These are phyloP conservation scores for Eilema caniola DNA, from an alignment of 2,888 invertebrate species.

Conservation along the genomic window DNA sequence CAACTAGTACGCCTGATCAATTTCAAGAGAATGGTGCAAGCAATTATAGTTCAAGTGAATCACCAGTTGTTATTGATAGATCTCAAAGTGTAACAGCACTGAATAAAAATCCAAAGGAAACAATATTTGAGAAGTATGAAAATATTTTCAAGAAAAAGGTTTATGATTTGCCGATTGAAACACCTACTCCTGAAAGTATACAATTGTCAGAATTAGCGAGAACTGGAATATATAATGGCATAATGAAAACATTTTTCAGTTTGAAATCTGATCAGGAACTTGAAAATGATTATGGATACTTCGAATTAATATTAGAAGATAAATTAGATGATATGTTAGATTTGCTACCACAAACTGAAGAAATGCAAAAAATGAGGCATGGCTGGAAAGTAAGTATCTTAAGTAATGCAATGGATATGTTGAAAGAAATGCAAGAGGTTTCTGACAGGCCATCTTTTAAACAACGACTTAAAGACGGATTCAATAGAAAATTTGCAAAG, in stretches of 20 bases:
- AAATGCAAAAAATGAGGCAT: constrained; percentile 49
- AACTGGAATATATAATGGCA: constrained; percentile 57
- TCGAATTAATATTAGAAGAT: constrained; percentile 63
- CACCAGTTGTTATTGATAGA: not conserved
- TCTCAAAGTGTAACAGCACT: constrained; percentile 50
- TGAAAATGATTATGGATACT: constrained; percentile 58
- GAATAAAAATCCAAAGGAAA: constrained; percentile 28
- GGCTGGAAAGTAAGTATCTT: constrained; percentile 58
- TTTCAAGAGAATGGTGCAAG: not conserved
- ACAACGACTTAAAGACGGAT: constrained; percentile 49
- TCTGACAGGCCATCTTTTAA: constrained; percentile 54
- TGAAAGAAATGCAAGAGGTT: constrained; percentile 47
- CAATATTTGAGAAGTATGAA: constrained; percentile 51
- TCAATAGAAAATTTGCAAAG: constrained; percentile 43
- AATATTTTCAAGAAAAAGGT: constrained; percentile 58
- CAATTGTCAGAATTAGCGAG: constrained; percentile 53
- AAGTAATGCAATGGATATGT: constrained; percentile 44
- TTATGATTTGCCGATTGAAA: constrained; percentile 58
- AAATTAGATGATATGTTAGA: constrained; percentile 65
- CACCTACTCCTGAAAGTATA: constrained; percentile 44
- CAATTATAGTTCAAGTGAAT: not conserved
- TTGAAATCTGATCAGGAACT: constrained; percentile 59
- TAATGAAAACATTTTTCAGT: constrained; percentile 60
- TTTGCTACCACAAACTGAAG: constrained; percentile 60
- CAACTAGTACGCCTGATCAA: not conserved